Conservation (phyloP, 2,797 vertebrate species). For the Chelon auratus region DNA sequence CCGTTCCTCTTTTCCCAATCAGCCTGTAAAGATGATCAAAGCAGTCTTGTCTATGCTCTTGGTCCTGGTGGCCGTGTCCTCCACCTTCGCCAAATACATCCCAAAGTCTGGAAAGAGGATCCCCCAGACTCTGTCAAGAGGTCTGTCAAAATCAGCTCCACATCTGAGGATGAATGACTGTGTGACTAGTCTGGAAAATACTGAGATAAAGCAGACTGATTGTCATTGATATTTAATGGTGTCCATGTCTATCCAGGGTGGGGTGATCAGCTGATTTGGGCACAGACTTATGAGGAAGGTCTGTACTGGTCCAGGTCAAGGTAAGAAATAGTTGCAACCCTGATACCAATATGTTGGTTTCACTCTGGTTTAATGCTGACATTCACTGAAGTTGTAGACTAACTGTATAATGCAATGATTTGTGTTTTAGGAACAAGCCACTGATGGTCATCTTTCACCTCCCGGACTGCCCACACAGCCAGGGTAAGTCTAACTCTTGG, state of each 20-base stretch:
- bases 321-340: constrained; percentile 72
- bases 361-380: background rate
- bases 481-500: constrained; percentile 78
- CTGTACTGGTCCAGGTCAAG: constrained; percentile 89
- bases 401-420: background rate
- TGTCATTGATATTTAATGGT: background rate
- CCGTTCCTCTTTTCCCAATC: constrained; percentile 8
- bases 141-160: constrained; percentile 70
- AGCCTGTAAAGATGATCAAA: constrained; percentile 86
- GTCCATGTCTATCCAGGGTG: constrained; percentile 85
- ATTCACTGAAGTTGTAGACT: background rate
- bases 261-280: constrained; percentile 96
- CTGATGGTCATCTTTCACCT: constrained; percentile 95
- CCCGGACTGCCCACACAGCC: constrained; percentile 94
- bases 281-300: constrained; percentile 96
- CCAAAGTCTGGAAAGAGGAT: constrained; percentile 85
- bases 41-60: constrained; percentile 77
- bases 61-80: constrained; percentile 85
- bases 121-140: constrained; percentile 95
- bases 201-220: background rate
- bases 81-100: constrained; percentile 78
- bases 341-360: background rate
- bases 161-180: background rate
- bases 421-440: constrained; percentile 90
- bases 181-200: background rate